Conservation (phyloP, 2,113 vertebrate genomes). For the Aythya baeri region DNA sequence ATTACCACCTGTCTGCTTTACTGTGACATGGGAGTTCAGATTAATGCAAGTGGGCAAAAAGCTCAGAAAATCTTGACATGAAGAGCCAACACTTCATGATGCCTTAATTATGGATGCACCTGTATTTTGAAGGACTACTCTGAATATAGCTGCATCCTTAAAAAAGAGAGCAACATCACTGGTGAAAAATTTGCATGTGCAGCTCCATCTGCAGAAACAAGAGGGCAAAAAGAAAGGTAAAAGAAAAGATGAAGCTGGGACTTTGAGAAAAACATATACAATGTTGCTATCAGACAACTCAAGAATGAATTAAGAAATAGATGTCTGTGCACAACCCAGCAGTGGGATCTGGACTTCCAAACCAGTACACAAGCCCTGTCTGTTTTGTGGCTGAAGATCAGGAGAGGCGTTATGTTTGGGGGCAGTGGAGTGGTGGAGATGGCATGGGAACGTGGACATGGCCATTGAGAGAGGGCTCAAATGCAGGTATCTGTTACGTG, state of each 20-base stretch:
- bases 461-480: accelerated
- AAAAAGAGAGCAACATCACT: background rate
- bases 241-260: background rate
- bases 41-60: background rate
- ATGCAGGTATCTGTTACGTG: background rate
- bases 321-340: background rate
- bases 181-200: background rate
- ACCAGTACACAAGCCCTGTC: background rate
- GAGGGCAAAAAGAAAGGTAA: background rate
- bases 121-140: background rate
- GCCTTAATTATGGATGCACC: accelerated
- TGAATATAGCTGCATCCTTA: background rate
- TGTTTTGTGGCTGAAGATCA: background rate
- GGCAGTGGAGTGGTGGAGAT: background rate
- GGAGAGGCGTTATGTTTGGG: background rate
- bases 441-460: background rate
- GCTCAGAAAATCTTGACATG: background rate
- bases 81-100: background rate
- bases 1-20: background rate
- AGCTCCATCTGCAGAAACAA: background rate
- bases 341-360: background rate
- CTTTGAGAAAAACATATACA: background rate
- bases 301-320: background rate
- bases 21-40: background rate
- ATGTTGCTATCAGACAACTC: background rate